A percentile compares a stretch with the other conserved stretches of the same genome.
Evolutionary conservation across 2,113 vertebrate species (phyloP).

Genomic region (Rhegmatorhina hoffmannsi): DNA sequence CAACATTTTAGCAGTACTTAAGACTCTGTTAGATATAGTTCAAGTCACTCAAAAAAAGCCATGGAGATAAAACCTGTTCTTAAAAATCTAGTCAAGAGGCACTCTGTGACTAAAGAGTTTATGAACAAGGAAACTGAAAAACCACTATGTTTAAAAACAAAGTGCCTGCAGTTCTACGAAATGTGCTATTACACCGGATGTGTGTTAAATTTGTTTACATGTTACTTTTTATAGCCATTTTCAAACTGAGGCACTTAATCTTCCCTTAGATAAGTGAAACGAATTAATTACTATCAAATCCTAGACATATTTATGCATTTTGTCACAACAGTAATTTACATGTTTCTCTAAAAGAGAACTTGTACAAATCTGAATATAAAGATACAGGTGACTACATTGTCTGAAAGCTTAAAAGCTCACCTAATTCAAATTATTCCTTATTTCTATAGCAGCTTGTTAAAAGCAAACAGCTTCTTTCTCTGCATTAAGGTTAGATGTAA

Average conservation of each 20-base stretch:
- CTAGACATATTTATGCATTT: slow-evolving; percentile 31
- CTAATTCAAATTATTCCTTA: neutral
- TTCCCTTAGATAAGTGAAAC: slow-evolving; percentile 26
- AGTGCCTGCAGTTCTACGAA: neutral
- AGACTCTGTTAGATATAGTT: neutral
- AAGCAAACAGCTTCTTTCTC: neutral
- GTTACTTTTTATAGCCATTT: slow-evolving; percentile 32
- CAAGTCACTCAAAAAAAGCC: neutral
- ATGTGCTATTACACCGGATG: neutral
- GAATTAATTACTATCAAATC: slow-evolving; percentile 38
- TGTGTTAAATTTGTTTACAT: slow-evolving; percentile 21
- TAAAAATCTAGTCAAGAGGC: neutral
- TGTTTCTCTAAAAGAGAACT: neutral
- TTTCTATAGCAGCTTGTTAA: neutral
- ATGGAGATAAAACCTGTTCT: neutral
- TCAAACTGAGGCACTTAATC: slow-evolving; percentile 3
- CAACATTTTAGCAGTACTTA: neutral
- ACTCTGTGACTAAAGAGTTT: neutral
- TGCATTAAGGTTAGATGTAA: neutral
- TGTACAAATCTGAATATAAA: neutral
- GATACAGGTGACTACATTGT: slow-evolving; percentile 14
- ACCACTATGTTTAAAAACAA: neutral
- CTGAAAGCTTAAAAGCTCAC: neutral
- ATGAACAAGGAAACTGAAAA: slow-evolving; percentile 8
- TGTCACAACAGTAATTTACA: slow-evolving; percentile 57